Conservation (phyloP, 2,888 invertebrate genomes). For the Eutolmus rufibarbis region DNA sequence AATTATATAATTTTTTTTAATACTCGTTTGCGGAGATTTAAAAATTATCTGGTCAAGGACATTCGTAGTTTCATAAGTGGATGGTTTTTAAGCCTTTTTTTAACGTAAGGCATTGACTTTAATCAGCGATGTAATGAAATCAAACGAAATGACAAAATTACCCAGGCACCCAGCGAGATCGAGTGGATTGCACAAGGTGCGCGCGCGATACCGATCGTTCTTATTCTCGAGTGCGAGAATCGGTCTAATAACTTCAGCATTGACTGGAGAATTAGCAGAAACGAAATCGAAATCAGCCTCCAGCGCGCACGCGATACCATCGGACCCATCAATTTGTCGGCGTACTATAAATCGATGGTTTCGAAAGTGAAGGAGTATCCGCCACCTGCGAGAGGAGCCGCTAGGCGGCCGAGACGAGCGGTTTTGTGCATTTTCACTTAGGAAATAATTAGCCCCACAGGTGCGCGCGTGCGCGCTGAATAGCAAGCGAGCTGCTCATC, state of each 20-base stretch:
- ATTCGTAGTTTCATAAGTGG: no score
- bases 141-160: background rate
- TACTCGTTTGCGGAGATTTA: no score
- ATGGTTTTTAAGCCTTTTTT: background rate
- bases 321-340: constrained; percentile 15
- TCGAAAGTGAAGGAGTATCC: constrained; percentile 41
- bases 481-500: background rate
- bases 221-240: constrained; percentile 29
- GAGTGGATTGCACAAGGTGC: background rate
- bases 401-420: background rate
- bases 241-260: constrained; percentile 43
- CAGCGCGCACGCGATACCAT: constrained; percentile 17
- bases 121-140: background rate
- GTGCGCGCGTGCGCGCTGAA: constrained; percentile 16
- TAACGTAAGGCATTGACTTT: background rate
- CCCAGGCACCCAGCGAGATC: background rate
- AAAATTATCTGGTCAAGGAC: no score
- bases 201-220: constrained; percentile 29
- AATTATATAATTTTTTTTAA: no score
- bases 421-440: constrained; percentile 40
- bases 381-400: constrained; percentile 25
- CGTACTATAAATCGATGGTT: constrained; percentile 35
- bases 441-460: constrained; percentile 40
- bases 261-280: constrained; percentile 22
- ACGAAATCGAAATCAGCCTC: constrained; percentile 40